These are phyloP conservation scores for Butastur rufipennis DNA, from an alignment of 2,113 vertebrate species.

Conservation along the genomic window DNA sequence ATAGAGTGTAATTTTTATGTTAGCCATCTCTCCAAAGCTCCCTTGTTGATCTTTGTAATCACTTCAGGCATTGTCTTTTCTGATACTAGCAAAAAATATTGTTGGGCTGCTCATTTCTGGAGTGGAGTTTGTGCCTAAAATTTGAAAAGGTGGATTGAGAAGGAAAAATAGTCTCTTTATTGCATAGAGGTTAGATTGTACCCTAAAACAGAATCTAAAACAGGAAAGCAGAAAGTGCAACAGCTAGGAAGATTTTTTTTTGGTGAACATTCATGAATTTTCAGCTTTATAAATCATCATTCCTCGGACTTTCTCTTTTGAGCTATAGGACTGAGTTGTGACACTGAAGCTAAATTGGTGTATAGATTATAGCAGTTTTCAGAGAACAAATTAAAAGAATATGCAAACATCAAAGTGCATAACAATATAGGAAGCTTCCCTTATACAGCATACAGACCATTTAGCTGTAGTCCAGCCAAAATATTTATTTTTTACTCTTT, in stretches of 20 bases:
- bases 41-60: background rate
- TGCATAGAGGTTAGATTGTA: background rate
- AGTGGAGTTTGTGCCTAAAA: background rate
- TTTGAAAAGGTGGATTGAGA: background rate
- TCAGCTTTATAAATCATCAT: background rate
- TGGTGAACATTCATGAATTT: background rate
- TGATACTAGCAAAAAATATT: background rate
- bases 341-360: background rate
- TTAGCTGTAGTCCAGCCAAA: background rate
- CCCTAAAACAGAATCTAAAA: background rate
- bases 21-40: background rate
- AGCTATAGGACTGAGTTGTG: background rate
- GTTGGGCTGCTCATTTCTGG: background rate
- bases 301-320: background rate
- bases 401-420: background rate
- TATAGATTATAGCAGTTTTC: background rate
- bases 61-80: background rate
- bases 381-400: background rate
- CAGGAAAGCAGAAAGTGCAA: background rate
- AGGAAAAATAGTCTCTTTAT: background rate
- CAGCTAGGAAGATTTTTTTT: background rate
- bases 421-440: background rate
- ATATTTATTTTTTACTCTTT: background rate
- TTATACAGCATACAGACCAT: background rate
- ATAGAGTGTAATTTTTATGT: background rate